phyloP scores from a whole-genome alignment of 2,888 invertebrate species.

The Cloeon dipterum region DNA sequence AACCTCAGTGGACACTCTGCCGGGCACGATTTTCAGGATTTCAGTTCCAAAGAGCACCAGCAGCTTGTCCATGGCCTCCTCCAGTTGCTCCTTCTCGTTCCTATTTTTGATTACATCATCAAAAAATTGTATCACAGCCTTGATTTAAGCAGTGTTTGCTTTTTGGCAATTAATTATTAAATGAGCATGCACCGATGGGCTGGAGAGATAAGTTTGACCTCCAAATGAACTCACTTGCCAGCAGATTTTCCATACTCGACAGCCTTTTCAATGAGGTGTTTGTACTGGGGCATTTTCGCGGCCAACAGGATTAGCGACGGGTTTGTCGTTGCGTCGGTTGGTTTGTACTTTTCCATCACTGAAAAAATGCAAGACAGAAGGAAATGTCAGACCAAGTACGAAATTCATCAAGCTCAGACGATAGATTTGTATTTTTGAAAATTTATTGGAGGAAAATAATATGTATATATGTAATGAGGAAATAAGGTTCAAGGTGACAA shows the following conservation, averaged over 20 bases:
- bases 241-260: constrained; percentile 57
- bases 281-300: constrained; percentile 83
- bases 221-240: constrained; percentile 31
- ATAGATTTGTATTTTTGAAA: too few species aligned
- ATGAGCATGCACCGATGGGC: too few species aligned
- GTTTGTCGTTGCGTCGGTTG: constrained; percentile 98
- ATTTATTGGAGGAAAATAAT: background rate
- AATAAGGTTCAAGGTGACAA: too few species aligned
- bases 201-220: background rate
- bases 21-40: constrained; percentile 93
- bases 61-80: constrained; percentile 76
- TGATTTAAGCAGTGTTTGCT: too few species aligned
- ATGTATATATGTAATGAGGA: too few species aligned
- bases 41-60: constrained; percentile 91
- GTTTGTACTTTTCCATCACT: constrained; percentile 94
- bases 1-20: constrained; percentile 89
- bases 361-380: too few species aligned
- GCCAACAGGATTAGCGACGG: constrained; percentile 92
- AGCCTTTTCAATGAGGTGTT: constrained; percentile 70
- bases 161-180: too few species aligned
- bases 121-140: background rate
- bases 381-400: constrained; percentile 10
- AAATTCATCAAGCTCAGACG: too few species aligned
- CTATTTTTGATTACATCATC: constrained; percentile 18
- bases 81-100: constrained; percentile 44